Conservation (phyloP, 2,797 vertebrate species). For the Phataginus tetradactyla region DNA sequence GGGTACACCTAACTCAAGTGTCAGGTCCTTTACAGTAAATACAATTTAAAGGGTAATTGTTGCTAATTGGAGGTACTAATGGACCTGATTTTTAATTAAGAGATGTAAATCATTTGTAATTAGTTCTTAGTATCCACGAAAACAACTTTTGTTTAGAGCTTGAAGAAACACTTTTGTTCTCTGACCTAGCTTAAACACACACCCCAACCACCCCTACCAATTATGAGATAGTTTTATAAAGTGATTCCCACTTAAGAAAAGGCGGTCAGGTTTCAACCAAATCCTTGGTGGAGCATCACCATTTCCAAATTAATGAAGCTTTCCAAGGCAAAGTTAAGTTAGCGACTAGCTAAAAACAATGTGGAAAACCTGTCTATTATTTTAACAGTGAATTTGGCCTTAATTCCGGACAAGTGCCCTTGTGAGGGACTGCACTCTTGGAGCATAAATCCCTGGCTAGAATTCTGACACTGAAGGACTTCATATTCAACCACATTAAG, state of each 20-base stretch:
- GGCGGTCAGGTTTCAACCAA: neutral
- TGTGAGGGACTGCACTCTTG: neutral
- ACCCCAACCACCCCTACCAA: neutral
- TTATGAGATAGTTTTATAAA: neutral
- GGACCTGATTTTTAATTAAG: constrained; percentile 73
- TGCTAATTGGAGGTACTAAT: constrained; percentile 69
- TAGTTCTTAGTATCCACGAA: constrained; percentile 48
- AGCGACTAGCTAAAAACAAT: neutral
- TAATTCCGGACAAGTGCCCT: neutral
- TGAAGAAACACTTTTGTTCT: constrained; percentile 27
- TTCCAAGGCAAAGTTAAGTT: neutral
- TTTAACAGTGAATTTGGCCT: neutral
- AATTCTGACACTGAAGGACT: neutral
- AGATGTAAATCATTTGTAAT: constrained; percentile 67
- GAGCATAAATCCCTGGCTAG: neutral
- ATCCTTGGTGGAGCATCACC: neutral
- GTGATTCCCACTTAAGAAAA: neutral
- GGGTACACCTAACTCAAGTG: constrained; percentile 46
- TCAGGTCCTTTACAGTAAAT: constrained; percentile 64
- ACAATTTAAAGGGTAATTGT: constrained; percentile 71
- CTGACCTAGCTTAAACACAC: neutral
- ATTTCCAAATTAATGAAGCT: neutral
- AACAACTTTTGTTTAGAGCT: constrained; percentile 1
- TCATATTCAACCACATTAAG: neutral
- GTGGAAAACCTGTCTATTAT: neutral